These are phyloP conservation scores for Erythrocercus mccallii DNA, from an alignment of 2,113 vertebrate species.

Conservation along the genomic window DNA sequence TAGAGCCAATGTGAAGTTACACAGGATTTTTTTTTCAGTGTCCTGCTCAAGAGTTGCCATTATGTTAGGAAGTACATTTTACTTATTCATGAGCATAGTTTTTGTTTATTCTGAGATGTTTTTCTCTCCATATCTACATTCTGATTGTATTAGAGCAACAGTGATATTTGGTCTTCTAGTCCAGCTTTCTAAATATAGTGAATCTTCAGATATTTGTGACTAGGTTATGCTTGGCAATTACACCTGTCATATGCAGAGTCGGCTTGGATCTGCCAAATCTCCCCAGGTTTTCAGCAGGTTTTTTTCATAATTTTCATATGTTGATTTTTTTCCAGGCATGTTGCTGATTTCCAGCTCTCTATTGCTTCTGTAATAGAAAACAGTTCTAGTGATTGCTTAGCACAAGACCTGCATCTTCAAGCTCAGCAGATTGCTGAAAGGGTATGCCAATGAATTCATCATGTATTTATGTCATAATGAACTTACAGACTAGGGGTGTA, in stretches of 20 bases:
- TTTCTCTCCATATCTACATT: not conserved
- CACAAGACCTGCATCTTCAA: conserved; percentile 70
- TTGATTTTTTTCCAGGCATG: conserved; percentile 59
- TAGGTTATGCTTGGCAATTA: not conserved
- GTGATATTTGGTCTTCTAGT: not conserved
- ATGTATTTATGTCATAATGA: not conserved
- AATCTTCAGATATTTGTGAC: not conserved
- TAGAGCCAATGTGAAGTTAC: not conserved
- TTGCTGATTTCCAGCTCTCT: conserved; percentile 81
- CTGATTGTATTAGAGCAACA: not conserved
- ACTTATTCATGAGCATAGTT: not conserved
- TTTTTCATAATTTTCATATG: not conserved
- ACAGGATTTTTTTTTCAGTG: not conserved
- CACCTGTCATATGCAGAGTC: not conserved
- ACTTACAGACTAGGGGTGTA: not conserved
- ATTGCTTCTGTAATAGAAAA: conserved; percentile 69
- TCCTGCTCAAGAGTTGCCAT: not conserved
- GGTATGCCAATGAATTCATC: conserved; percentile 63
- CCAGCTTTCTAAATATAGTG: not conserved
- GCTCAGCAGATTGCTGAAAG: conserved; percentile 75
- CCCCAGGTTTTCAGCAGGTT: not conserved
- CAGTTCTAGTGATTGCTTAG: conserved; percentile 27
- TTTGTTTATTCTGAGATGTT: not conserved
- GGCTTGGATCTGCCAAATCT: not conserved
- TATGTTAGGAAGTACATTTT: not conserved